Evolutionary conservation across 2,113 vertebrate species (phyloP).

Genomic region (Cairina moschata): DNA sequence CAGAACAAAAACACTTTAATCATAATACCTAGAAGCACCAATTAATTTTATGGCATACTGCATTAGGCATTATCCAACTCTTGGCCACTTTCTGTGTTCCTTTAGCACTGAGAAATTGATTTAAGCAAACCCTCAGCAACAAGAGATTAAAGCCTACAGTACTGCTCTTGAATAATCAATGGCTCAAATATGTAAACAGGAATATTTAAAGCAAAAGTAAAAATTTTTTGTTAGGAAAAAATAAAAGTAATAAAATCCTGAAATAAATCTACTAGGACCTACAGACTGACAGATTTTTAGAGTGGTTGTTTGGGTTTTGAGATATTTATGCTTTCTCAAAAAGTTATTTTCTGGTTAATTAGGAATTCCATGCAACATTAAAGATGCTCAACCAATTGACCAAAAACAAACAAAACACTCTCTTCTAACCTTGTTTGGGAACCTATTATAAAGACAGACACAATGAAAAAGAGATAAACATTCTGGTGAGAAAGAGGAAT

Average conservation of each 20-base stretch:
- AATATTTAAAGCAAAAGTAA: background rate
- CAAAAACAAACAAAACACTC: background rate
- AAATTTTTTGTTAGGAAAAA: background rate
- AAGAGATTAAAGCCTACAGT: background rate
- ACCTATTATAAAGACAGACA: background rate
- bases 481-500: background rate
- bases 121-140: constrained; percentile 1
- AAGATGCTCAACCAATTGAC: background rate
- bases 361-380: background rate
- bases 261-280: background rate
- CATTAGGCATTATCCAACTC: background rate
- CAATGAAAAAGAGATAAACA: background rate
- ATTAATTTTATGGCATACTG: background rate
- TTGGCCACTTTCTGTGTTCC: background rate
- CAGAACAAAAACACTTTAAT: background rate
- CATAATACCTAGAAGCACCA: constrained; percentile 8
- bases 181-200: background rate
- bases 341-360: background rate
- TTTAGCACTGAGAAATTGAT: background rate
- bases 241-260: background rate
- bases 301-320: background rate
- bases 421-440: background rate
- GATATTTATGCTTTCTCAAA: background rate
- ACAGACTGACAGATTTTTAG: background rate
- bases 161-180: background rate